A percentile compares a stretch with the other conserved stretches of the same genome.
Conservation (phyloP, 2,113 vertebrate genomes). For the Brevimyrus niger region DNA sequence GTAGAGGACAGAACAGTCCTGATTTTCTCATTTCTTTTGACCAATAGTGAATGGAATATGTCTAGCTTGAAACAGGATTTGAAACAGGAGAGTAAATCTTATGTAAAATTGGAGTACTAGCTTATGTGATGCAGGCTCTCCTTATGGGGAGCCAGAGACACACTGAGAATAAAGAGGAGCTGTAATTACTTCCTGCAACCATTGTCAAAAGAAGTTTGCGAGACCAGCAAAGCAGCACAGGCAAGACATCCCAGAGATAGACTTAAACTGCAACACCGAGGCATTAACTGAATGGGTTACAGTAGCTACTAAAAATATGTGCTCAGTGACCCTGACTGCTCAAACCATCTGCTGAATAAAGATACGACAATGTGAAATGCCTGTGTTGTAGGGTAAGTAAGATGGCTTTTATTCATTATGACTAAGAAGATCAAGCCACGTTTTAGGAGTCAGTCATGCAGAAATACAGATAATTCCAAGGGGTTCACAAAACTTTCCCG, state of each 20-base stretch:
- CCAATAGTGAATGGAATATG: not conserved
- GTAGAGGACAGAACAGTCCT: not conserved
- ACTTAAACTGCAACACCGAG: not conserved
- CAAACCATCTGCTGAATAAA: not conserved
- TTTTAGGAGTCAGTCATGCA: not conserved
- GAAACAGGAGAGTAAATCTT: not conserved
- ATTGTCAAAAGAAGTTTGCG: not conserved
- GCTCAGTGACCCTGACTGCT: not conserved
- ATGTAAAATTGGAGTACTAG: not conserved
- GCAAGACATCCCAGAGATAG: not conserved
- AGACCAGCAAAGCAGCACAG: not conserved
- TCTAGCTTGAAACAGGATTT: not conserved
- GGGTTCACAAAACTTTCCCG: not conserved
- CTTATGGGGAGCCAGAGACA: not conserved
- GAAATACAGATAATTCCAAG: not conserved
- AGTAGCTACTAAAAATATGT: not conserved
- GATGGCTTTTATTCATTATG: not conserved
- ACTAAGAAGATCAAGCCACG: not conserved
- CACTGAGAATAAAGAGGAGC: not conserved
- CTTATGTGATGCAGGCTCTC: not conserved
- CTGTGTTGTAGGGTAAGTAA: not conserved
- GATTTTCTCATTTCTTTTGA: not conserved
- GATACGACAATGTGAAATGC: not conserved
- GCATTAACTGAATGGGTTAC: not conserved
- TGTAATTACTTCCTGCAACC: not conserved